Evolutionary conservation across 1,140 invertebrate species (phyloP).

Genomic region (Drosophila ironensis): DNA sequence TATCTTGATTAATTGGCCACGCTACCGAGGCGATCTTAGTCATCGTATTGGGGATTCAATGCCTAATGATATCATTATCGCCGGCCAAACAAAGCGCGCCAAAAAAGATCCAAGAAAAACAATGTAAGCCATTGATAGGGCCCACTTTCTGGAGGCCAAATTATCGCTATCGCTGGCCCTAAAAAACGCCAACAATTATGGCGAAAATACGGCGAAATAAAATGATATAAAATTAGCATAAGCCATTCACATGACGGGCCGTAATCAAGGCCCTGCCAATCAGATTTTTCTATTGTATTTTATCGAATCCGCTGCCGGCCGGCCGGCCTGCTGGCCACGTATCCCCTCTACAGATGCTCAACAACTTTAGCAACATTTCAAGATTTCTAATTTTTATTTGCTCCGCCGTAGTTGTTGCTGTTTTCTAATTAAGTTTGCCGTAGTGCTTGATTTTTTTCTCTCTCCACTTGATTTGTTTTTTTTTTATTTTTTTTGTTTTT

Average conservation of each 20-base stretch:
- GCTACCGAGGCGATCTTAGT: too few species aligned
- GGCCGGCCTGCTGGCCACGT: conserved; percentile 26
- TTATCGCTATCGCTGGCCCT: too few species aligned
- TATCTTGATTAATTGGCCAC: conserved; percentile 9
- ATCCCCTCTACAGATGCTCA: conserved; percentile 43
- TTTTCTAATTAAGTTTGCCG: conserved; percentile 64
- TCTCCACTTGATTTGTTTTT: conserved; percentile 11
- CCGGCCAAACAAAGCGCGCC: background rate
- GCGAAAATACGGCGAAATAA: background rate
- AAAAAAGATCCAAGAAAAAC: background rate
- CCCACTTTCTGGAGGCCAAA: background rate
- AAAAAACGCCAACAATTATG: conserved; percentile 26
- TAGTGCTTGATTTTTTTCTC: conserved; percentile 33
- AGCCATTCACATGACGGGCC: conserved; percentile 31
- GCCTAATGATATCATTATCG: background rate
- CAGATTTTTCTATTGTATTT: too few species aligned
- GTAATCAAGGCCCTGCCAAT: conserved; percentile 34
- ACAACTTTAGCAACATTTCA: conserved; percentile 51
- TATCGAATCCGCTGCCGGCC: too few species aligned
- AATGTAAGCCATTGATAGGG: background rate
- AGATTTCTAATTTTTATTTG: conserved; percentile 73
- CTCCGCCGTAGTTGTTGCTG: conserved; percentile 38
- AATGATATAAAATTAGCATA: conserved; percentile 37
- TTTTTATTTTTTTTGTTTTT: too few species aligned
- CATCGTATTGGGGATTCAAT: background rate